These are phyloP conservation scores for Caenorhabditis elegans DNA, from an alignment of 1,140 invertebrate species.

Conservation along the genomic window WBcel235 BX284605.5:7092501-7093000, in stretches of 20 bases:
- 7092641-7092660: neutral
- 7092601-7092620: neutral
- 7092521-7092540: conserved; percentile 1
- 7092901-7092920: neutral
- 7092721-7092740: conserved; percentile 21
- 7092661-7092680: conserved; percentile 11
- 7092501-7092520: neutral
- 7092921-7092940: neutral
- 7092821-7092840: neutral
- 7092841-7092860: conserved; percentile 1
- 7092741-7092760: conserved; percentile 13
- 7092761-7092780: neutral
- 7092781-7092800: conserved; percentile 21
- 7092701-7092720: neutral
- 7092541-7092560: conserved; percentile 6
- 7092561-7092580: neutral
- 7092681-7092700: neutral
- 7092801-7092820: neutral
- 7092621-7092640: neutral
- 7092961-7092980: neutral
- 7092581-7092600: neutral
- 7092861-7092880: neutral
- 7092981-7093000: neutral
- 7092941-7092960: conserved; percentile 14
- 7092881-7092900: neutral